Evolutionary conservation across 2,888 invertebrate species (phyloP), one percentile per base, ranked within the genome.

Genomic region (Drosophila engyochracea): DNA sequence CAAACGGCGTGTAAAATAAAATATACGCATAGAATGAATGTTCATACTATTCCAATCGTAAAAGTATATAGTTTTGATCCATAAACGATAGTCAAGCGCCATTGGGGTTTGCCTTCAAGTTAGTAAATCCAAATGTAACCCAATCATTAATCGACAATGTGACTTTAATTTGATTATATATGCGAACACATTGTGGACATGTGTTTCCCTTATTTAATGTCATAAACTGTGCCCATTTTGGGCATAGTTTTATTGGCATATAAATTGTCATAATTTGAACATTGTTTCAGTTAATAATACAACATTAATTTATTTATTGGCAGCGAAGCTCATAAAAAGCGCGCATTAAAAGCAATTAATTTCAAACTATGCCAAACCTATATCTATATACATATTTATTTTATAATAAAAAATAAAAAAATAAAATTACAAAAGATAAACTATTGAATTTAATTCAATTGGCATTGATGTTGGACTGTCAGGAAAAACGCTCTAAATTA

Each of bases 221-320:
- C 78, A 64, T 75, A 58, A 70, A 75, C 49, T 74, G 41, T 33
- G 37, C 64, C 30, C 39, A 31, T 52, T 59, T 59, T 47, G 44
- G 51, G 73, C 59, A 35, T 41, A 54, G 52, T 30, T 82, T 74
- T 71, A 78, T 70, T 73, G 54, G 62, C 67, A 58, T 61, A 79
- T 79, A 80, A 82, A 79, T 74, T 72, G 74, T 74, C 74, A 80
- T 76, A 74, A 81, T 85, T 88, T 75, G 59, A 74, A 64, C 71
- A 71, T 75, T 81, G 72, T 74, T 70, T 80, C 83, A 80, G 85
- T 90, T 90, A 64, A 90, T 87, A 88, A 79, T 90, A 80, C 78
- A 54, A 64, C 79, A 79, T 88, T 88, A 80, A 88, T 83, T 79
- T 82, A 85, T 86, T 76, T 62, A 76, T 72, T 75, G 70, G 30